Conservation (phyloP, 2,797 vertebrate species). For the Rhincodon typus region DNA sequence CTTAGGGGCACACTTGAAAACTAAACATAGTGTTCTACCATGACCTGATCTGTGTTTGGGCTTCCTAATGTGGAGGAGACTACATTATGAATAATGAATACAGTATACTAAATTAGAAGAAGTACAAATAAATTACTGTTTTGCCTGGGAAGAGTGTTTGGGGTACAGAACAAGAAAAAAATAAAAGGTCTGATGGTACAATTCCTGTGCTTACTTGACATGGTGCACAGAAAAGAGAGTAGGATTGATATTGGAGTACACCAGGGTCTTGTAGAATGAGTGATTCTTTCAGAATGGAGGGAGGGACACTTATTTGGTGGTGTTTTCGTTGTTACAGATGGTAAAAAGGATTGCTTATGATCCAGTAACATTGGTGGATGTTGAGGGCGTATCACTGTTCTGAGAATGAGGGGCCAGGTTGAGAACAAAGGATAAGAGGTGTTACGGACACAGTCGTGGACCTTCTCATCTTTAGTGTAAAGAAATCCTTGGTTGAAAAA, state of each 20-base stretch:
- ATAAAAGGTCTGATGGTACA: not conserved
- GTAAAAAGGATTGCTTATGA: too few relatives aligned
- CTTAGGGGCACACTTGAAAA: not conserved
- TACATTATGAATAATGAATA: not conserved
- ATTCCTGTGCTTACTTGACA: not conserved
- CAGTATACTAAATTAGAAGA: not conserved
- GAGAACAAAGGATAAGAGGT: too few relatives aligned
- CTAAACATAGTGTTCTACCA: not conserved
- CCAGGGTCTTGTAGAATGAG: not conserved
- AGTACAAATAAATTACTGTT: not conserved
- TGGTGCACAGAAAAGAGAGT: not conserved
- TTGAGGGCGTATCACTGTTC: too few relatives aligned
- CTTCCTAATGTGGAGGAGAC: not conserved
- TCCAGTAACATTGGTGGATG: too few relatives aligned
- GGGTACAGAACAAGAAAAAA: not conserved
- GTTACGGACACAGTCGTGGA: too few relatives aligned
- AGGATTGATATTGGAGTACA: not conserved
- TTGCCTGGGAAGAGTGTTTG: not conserved
- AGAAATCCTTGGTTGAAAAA: too few relatives aligned
- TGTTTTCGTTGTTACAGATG: not conserved
- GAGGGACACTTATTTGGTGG: not conserved
- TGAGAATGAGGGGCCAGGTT: too few relatives aligned
- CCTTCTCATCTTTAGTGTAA: too few relatives aligned
- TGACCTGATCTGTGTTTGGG: not conserved
- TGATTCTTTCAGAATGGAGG: not conserved